Conservation (phyloP, 1,140 invertebrate species). For the Luehdorfia chinensis region DNA sequence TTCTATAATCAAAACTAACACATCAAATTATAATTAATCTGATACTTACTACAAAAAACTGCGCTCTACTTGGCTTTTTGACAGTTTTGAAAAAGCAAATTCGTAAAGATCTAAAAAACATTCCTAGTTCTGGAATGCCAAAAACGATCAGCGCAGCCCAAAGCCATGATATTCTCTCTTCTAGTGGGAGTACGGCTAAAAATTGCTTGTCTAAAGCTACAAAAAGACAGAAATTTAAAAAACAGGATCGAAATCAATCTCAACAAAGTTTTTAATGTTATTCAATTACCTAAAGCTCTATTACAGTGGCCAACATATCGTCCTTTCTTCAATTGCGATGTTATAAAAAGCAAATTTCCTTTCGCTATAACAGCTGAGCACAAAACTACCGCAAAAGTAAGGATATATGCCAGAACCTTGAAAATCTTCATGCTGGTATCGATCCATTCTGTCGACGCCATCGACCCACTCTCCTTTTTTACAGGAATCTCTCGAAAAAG, state of each 20-base stretch:
- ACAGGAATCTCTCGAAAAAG: conserved; percentile 93
- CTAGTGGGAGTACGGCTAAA: conserved; percentile 83
- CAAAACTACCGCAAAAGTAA: conserved; percentile 89
- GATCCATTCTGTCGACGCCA: conserved; percentile 89
- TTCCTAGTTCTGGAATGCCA: conserved; percentile 89
- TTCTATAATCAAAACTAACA: conserved; percentile 23
- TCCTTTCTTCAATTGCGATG: conserved; percentile 88
- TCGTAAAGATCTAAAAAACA: conserved; percentile 87
- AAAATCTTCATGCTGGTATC: conserved; percentile 90
- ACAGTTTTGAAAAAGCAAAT: conserved; percentile 94
- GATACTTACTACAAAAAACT: conserved; percentile 78
- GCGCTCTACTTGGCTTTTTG: conserved; percentile 78
- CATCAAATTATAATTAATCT: neutral
- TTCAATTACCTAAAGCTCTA: conserved; percentile 83
- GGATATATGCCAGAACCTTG: conserved; percentile 89
- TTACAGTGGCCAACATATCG: conserved; percentile 88
- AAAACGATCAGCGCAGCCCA: conserved; percentile 93
- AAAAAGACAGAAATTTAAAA: conserved; percentile 29
- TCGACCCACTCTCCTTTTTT: conserved; percentile 91
- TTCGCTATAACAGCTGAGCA: conserved; percentile 89
- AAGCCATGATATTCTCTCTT: conserved; percentile 92
- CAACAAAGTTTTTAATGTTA: no score
- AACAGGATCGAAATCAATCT: neutral
- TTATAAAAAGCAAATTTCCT: conserved; percentile 91
- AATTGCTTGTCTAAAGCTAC: conserved; percentile 90